Conservation (phyloP, 1,140 invertebrate genomes). For the Hermatobates lingyangjiaoensis region DNA sequence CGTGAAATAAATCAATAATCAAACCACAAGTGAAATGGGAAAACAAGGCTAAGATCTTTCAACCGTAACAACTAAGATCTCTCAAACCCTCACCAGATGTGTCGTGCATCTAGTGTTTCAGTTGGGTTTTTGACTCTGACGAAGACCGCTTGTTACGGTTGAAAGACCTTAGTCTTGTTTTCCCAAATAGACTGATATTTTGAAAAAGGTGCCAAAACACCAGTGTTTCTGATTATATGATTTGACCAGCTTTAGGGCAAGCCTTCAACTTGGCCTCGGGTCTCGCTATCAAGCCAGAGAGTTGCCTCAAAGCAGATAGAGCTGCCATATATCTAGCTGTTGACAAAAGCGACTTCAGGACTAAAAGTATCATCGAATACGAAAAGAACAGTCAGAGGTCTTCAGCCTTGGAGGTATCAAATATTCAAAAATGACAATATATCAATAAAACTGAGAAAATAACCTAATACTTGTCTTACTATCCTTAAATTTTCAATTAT, state of each 20-base stretch:
- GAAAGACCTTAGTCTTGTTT: background rate
- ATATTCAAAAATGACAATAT: background rate
- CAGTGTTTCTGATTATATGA: background rate
- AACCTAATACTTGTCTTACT: too few species aligned
- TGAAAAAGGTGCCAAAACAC: background rate
- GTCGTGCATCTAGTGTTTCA: too few species aligned
- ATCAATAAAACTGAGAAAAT: too few species aligned
- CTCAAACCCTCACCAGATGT: too few species aligned
- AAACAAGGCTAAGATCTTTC: too few species aligned
- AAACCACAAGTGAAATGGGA: too few species aligned
- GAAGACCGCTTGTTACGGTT: too few species aligned
- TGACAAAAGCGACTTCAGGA: background rate
- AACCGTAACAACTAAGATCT: too few species aligned
- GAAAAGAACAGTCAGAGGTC: background rate
- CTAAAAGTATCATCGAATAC: background rate
- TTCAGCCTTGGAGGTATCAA: background rate
- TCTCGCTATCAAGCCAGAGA: conserved; percentile 15
- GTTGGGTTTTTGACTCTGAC: too few species aligned
- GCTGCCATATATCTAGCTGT: conserved; percentile 6
- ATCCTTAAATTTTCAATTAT: too few species aligned
- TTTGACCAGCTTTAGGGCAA: conserved; percentile 15
- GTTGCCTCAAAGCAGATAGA: conserved; percentile 10
- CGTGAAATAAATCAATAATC: too few species aligned
- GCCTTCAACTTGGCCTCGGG: conserved; percentile 13
- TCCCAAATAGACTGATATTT: too few species aligned